phyloP scores from a whole-genome alignment of 2,888 invertebrate species.

The Drosophila nr. perissopoda region DNA sequence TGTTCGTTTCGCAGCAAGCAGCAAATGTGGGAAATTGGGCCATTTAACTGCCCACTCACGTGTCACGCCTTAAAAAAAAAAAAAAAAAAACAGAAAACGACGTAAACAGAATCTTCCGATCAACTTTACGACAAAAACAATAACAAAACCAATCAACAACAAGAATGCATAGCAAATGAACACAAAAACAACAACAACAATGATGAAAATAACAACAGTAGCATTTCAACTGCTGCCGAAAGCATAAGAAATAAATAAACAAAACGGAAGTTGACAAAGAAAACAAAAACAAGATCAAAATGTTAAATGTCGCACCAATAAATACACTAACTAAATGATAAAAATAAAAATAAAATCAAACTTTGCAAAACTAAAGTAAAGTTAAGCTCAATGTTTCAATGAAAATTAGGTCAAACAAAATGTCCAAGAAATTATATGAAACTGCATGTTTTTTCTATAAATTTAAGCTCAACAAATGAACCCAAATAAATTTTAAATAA shows the following conservation, averaged over 20 bases:
- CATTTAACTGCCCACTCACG: slow-evolving; percentile 34
- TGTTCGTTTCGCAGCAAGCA: slow-evolving; percentile 35
- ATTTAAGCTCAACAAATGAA: background rate
- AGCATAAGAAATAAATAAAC: slow-evolving; percentile 61
- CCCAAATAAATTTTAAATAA: background rate
- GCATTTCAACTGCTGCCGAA: slow-evolving; percentile 49
- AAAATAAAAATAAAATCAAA: background rate
- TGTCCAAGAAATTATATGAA: background rate
- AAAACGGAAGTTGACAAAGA: slow-evolving; percentile 73
- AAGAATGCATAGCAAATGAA: slow-evolving; percentile 63
- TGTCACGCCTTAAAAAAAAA: slow-evolving; percentile 3
- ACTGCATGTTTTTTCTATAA: background rate
- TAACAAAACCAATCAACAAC: slow-evolving; percentile 53
- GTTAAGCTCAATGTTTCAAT: background rate
- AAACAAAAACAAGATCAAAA: slow-evolving; percentile 40
- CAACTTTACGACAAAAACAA: slow-evolving; percentile 60
- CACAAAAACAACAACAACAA: slow-evolving; percentile 14
- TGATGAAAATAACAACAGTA: slow-evolving; percentile 16
- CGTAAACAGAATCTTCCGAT: slow-evolving; percentile 49
- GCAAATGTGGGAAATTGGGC: slow-evolving; percentile 37
- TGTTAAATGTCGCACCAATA: slow-evolving; percentile 20
- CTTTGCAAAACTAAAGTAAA: background rate
- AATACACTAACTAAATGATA: slow-evolving; percentile 24
- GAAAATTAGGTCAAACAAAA: background rate
- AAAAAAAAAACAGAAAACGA: slow-evolving; percentile 3